Percentiles rank a stretch among this genome's conserved stretches.
Conservation (phyloP, 2,797 vertebrate genomes). For the Xiphorhynchus erythropygius region DNA sequence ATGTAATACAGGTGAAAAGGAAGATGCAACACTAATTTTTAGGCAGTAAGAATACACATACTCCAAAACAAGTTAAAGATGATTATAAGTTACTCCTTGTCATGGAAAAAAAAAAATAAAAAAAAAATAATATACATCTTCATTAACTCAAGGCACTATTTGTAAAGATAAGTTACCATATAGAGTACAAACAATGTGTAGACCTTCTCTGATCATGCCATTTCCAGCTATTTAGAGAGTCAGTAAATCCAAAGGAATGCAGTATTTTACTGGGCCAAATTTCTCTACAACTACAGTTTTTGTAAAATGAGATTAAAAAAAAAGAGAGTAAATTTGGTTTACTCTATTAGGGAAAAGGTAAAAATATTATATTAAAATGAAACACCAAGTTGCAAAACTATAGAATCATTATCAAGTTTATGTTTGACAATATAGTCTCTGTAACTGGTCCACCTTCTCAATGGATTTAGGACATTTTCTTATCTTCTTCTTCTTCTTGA, state of each 20-base stretch:
- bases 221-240: background rate
- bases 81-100: background rate
- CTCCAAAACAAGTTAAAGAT: background rate
- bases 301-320: background rate
- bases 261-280: background rate
- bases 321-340: background rate
- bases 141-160: background rate
- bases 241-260: background rate
- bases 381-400: background rate
- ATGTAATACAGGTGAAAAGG: background rate
- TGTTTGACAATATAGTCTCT: background rate
- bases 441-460: background rate
- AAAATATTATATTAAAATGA: background rate
- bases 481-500: background rate
- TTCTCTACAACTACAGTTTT: background rate
- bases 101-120: background rate
- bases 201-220: rapidly evolving
- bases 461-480: background rate
- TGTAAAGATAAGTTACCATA: background rate
- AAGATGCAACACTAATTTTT: background rate
- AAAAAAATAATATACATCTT: background rate
- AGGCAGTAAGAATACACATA: background rate
- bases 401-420: background rate
- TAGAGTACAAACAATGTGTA: background rate
- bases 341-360: background rate